Percentiles rank a stretch among this genome's conserved stretches.
Conservation (phyloP, 2,888 invertebrate species). For the Hydrotaea cyrtoneurina region DNA sequence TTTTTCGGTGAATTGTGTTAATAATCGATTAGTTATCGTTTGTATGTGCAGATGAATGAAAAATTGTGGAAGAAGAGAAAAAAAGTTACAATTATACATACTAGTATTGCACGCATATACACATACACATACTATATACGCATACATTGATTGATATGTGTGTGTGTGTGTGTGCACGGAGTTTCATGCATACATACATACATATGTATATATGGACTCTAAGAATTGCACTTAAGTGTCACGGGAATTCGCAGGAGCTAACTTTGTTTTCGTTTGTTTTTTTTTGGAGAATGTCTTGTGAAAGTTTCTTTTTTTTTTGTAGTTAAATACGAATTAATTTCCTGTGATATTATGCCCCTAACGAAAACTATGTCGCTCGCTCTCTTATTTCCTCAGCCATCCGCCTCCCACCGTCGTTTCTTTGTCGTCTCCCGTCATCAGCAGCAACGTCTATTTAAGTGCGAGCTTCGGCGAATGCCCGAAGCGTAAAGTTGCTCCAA, state of each 20-base stretch:
- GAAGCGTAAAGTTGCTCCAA: constrained; percentile 67
- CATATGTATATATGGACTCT: background rate
- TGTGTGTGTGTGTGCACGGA: background rate
- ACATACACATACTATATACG: constrained; percentile 39
- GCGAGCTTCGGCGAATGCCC: constrained; percentile 62
- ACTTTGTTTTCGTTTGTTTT: background rate
- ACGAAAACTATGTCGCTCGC: constrained; percentile 31
- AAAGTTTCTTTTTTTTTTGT: background rate
- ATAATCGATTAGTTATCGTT: constrained; percentile 57
- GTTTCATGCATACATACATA: background rate
- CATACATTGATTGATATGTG: constrained; percentile 35
- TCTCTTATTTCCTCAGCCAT: constrained; percentile 17
- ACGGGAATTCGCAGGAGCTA: background rate
- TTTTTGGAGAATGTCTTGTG: background rate
- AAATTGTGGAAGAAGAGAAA: constrained; percentile 30
- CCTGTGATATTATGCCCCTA: constrained; percentile 18
- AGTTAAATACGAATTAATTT: constrained; percentile 19
- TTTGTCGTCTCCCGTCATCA: background rate
- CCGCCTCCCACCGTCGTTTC: background rate
- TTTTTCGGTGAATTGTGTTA: constrained; percentile 50
- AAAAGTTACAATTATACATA: constrained; percentile 50
- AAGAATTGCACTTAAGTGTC: constrained; percentile 22
- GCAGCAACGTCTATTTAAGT: constrained; percentile 30
- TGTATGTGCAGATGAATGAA: constrained; percentile 52
- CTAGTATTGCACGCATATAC: constrained; percentile 48